Conservation (phyloP, 2,888 invertebrate genomes). For the Tenodera sinensis region DNA sequence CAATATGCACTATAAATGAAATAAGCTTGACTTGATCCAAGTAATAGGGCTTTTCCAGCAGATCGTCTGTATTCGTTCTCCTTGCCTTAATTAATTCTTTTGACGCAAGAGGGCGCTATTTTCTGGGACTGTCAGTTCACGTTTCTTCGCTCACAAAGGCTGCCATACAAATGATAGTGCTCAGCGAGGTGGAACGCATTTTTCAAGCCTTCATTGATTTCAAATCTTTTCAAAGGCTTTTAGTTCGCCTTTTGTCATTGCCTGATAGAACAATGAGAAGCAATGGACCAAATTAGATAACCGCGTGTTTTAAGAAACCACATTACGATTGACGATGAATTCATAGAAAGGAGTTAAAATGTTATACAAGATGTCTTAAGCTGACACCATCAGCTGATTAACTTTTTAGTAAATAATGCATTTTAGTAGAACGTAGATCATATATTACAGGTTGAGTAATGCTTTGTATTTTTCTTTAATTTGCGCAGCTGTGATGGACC, state of each 20-base stretch:
- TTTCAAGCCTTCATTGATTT: background rate
- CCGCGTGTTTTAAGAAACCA: background rate
- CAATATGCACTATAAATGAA: background rate
- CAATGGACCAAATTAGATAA: background rate
- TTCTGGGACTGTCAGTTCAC: background rate
- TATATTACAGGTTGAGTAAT: background rate
- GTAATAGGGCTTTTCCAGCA: background rate
- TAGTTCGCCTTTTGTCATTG: background rate
- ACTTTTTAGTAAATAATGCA: too few species aligned
- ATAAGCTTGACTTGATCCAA: background rate
- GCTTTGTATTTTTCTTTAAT: too few species aligned
- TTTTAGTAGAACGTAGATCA: background rate
- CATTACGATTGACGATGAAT: background rate
- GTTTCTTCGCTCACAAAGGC: background rate
- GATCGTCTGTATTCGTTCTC: background rate
- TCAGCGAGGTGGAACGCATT: background rate
- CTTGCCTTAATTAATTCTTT: background rate
- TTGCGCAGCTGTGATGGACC: too few species aligned
- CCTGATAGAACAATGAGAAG: background rate
- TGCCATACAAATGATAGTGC: background rate
- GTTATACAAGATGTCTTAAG: background rate
- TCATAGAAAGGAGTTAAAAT: background rate
- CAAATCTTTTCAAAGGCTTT: background rate
- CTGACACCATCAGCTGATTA: background rate
- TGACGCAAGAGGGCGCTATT: background rate